Evolutionary conservation across 1,140 invertebrate species (phyloP), one percentile per base, ranked within the genome.

Genomic region (Caenorhabditis brenneri): DNA sequence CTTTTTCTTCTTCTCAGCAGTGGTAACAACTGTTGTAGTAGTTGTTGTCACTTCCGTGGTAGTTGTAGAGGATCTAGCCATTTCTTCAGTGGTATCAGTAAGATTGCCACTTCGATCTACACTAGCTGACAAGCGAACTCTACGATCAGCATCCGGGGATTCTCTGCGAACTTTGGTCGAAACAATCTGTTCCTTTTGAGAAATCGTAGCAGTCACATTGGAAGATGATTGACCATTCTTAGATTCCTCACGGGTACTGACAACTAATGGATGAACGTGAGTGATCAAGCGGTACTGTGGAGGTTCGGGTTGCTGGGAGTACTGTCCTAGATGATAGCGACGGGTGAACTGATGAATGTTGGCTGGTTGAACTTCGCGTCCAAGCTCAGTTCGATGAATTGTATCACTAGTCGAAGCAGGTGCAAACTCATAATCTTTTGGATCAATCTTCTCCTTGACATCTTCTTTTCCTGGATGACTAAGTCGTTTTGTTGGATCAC

Each of bases 381-480:
- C 24, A 10, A 80, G 53, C 24, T 80, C 79, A 22, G 79, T 80
- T 29, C 51, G 79, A 53, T 51, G 79, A 33, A 80, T 2, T 33
- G 79, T 46, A 51, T 48, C 42, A 19, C 10, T 27, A 1, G 39
- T 10, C 29, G 22, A 42, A n/a, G 39, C 9, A 22, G 24, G 27
- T 16, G 46, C 24, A 31, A 83, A 83, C 15, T 27, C 42, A 55
- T 83, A 83, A 33, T 83, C 48, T 29, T 53, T 48, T 22, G 65
- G 49, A 46, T 55, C 33, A 27, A 65, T 36, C n/a, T 78, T 36
- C 24, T 65, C 48, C 6, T 51, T 55, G 16, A 42, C 19, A n/a
- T 81, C 84, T 29, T 85, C 79, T 42, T 51, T 51, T 33, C 84
- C 84, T 0, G 33, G 33, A 55, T 85, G 84, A 24, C 55, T 65